Evolutionary conservation across 1,140 invertebrate genomes (phyloP), one percentile per base, ranked within the genome.

Genomic region (Trichonephila inaurata): DNA sequence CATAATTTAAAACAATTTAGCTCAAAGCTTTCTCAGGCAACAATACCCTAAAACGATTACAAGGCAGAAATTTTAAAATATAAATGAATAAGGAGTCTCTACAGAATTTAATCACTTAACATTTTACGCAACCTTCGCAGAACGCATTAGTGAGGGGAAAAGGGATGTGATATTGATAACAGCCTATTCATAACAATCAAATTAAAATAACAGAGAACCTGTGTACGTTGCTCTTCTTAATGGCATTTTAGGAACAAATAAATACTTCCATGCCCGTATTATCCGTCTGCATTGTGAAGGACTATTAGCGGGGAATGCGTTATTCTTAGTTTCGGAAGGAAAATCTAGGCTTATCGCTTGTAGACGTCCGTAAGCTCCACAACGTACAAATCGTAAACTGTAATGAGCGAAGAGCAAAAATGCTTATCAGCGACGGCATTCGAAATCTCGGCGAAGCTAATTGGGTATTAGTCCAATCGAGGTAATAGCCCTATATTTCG

Each of bases 401-500:
- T 87, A 87, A 87, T 87, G 61, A 87, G 60, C 8, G 33, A 28
- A 28, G 51, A 12, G 10, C 51, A 87, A 62, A 87, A 64, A 87
- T 87, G 60, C 51, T 87, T 87, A 87, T 87, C 60, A 87, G 61
- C 1, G n/a, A 62, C n/a, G 12, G 60, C 61, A 87, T 89, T 89
- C 40, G 40, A 51, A 89, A 89, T 89, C 87, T 51, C 64, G n/a
- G 64, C 16, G 28, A 16, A 40, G 19, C 64, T 89, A 89, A 89
- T 89, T 89, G 87, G 62, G 44, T 61, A 89, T 89, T 69, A 72
- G 40, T n/a, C 24, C 28, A 89, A 89, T 89, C n/a, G 87, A n/a
- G 62, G 64, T 72, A 72, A 89, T 89, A 40, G n/a, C 64, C 16
- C 21, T 6, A 72, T 89, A 51, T 28, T 62, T 33, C 64, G 33